Percentiles rank a stretch among this genome's conserved stretches.
phyloP scores from a whole-genome alignment of 1,140 invertebrate genomes.

The Danaus plexippus region DNA sequence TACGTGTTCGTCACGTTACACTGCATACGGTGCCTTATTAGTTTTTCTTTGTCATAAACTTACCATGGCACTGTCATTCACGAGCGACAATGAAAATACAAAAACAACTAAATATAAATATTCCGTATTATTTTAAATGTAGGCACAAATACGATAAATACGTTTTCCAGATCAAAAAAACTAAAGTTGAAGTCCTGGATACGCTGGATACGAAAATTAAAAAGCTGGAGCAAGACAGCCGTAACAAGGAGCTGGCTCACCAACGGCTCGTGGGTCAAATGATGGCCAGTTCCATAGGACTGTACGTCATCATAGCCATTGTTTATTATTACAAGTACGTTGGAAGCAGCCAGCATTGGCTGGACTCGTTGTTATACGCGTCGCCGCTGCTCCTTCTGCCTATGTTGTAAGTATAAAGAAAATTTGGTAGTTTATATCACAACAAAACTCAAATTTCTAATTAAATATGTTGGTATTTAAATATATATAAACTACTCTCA shows the following conservation, averaged over 20 bases:
- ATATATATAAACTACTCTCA: no score
- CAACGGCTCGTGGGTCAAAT: conserved; percentile 85
- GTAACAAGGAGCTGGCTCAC: conserved; percentile 83
- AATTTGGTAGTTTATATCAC: conserved; percentile 4
- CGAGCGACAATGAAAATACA: no score
- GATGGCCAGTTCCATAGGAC: conserved; percentile 83
- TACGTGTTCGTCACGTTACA: no score
- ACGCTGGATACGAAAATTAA: conserved; percentile 86
- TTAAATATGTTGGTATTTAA: not conserved
- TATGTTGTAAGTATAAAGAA: conserved; percentile 30
- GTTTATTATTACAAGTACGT: conserved; percentile 82
- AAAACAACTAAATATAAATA: no score
- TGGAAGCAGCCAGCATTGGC: conserved; percentile 60
- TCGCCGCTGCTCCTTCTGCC: conserved; percentile 80
- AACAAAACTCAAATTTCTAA: not conserved
- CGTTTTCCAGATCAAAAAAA: conserved; percentile 82
- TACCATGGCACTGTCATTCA: no score
- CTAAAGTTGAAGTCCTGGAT: conserved; percentile 83
- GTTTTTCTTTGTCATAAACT: no score
- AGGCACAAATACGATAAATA: no score
- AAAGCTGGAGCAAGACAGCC: conserved; percentile 83
- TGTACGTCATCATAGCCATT: conserved; percentile 83
- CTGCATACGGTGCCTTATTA: no score
- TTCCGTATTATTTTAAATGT: no score
- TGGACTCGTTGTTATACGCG: conserved; percentile 73